Base-by-base conservation (phyloP, 2,888 invertebrate species). In the Macaria notata region DNA sequence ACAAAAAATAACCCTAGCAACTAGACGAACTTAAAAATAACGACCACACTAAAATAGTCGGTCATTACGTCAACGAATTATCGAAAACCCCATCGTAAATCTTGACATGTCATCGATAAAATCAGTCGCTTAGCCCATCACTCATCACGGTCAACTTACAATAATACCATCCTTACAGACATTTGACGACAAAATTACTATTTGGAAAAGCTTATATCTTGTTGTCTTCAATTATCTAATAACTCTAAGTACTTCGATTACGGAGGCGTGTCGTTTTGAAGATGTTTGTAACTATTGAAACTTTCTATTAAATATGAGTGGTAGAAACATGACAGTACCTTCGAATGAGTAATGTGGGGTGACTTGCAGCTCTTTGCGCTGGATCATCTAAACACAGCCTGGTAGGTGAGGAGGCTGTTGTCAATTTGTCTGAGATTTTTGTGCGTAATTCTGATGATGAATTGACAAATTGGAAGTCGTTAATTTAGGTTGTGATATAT, bases 301-400 rank as follows among this genome's bases (percentile, higher is more conserved):
- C 67, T 62, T 65, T 66, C 62, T 60, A 63, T 64, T 64, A 64
- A 61, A 68, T 62, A 59, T 70, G 65, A 72, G 71, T 72, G 68
- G 68, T 71, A 71, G 71, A 68, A 78, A 79, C 79, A 79, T 79
- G 81, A 82, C 83, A 77, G 72, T 73, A 65, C 72, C 73, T 79
- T 78, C 47, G 62, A 71, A 82, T 86, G 85, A 86, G 71, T 85
- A 80, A 86, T 86, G 82, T 75, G 75, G 68, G 71, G 75, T 87
- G 86, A 86, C 86, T 86, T 82, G 86, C 86, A 76, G 56, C 58
- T 49, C 58, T 77, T 82, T 78, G 51, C 78, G 83, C 83, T 71
- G 73, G 73, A 73, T 86, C 84, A 86, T 83, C 78, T 73, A 71
- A 70, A 77, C 75, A 72, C 65, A 72, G 69, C 76, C 73, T 76